A percentile compares a stretch with the other conserved stretches of the same genome.
Conservation (phyloP, 2,888 invertebrate genomes). For the Gryllus longicercus region DNA sequence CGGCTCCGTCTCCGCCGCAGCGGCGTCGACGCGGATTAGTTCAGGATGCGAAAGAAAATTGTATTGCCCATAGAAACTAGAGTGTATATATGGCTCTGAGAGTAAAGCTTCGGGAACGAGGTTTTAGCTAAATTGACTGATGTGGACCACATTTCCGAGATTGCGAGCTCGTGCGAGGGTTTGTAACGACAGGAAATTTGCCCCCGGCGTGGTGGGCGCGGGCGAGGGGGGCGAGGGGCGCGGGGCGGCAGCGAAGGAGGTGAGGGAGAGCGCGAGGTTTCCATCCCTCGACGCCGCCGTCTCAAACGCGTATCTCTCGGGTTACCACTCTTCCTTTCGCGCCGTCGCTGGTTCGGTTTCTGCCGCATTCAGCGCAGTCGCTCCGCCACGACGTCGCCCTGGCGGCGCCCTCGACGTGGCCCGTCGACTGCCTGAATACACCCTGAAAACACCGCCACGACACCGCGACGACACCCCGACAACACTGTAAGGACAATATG, state of each 20-base stretch:
- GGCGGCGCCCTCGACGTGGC: neutral
- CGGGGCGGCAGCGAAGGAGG: neutral
- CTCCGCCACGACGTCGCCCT: neutral
- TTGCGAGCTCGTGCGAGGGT: neutral
- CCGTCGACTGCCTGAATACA: slow-evolving; percentile 21
- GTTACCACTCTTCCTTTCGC: neutral
- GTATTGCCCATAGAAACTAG: slow-evolving; percentile 36
- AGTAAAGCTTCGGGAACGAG: slow-evolving; percentile 27
- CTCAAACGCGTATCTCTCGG: neutral
- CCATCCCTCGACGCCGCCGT: neutral
- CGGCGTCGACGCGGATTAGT: slow-evolving; percentile 32
- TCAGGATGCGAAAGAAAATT: slow-evolving; percentile 38
- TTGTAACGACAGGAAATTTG: slow-evolving; percentile 35
- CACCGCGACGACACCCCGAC: too few relatives aligned
- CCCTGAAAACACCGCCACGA: too few relatives aligned
- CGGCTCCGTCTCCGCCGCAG: slow-evolving; percentile 20
- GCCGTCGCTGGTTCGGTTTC: neutral
- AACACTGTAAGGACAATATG: too few relatives aligned
- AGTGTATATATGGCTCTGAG: neutral
- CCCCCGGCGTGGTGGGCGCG: slow-evolving; percentile 27
- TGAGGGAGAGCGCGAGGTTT: neutral
- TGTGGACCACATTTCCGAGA: slow-evolving; percentile 33
- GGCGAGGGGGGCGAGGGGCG: neutral
- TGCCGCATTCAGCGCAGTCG: neutral
- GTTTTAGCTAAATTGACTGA: slow-evolving; percentile 33